Base-by-base conservation (phyloP, 2,113 vertebrate species). In the Rhombomys opimus region DNA sequence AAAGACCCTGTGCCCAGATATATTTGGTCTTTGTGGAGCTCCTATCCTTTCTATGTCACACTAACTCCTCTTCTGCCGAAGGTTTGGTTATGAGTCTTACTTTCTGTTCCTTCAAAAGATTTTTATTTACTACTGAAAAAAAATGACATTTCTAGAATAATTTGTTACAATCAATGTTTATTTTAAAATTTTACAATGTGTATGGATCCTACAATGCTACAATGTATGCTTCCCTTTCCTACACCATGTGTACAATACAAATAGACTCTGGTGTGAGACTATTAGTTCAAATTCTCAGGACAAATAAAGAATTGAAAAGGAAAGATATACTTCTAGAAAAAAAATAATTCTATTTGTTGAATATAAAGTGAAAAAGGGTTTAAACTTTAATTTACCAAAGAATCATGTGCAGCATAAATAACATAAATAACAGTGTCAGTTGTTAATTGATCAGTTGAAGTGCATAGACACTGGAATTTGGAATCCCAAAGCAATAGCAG, bases 311-410 rank as follows among this genome's bases (percentile, higher is more conserved):
- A 94, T 13, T 27, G 14, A 76, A 41, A 61, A 14, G 94, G 5
- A 93, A 68, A 89, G 22, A 92, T 65, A 76, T 70, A 61, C 13
- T 0, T 18, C 46, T 84, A 27, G 46, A 46, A 46, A 5, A 75
- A 91, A 90, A 91, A 93, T 30, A 65, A 88, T 57, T 87, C 5
- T 70, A 5, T 67, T 81, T 90, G 80, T 84, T 46, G 63, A 63
- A 30, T 90, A 59, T 93, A 65, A 94, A 76, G 27, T 76, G 25
- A 93, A 89, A 84, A 77, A 52, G 15, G 0, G 4, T 89, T 54
- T 80, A 70, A 18, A 5, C 2, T 89, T 93, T 96, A 94, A 92
- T 88, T 96, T 94, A 46, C 67, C 46, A 92, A 94, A 81, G 52
- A 95, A 96, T 75, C 6, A 76, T 5, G n/a, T 87, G 14, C 3